Base-by-base conservation (phyloP, 1,140 invertebrate species). In the Orchestia grillus region DNA sequence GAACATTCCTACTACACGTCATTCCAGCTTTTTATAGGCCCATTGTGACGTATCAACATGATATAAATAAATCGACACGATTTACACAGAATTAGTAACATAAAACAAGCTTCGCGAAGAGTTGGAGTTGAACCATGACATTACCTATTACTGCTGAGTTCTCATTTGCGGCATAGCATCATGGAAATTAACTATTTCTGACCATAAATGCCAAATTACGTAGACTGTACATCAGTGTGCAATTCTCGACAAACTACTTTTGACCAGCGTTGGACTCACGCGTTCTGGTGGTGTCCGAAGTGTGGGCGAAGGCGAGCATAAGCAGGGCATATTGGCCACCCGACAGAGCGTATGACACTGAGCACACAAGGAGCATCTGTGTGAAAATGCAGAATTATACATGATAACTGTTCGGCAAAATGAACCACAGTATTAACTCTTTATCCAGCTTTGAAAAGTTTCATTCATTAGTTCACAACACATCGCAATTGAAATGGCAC, bases 291-390 rank as follows among this genome's bases (percentile, higher is more conserved):
- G 44, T 47, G 95, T 95, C 95, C 3, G 95, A 44, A 44, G 87
- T 77, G 47, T 95, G 87, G 47, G 95, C 57, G 53, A 77, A 95
- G 19, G 62, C 95, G 43, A 95, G 53, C 95, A 95, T 95, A n/a
- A 95, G 95, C 0, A 95, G 62, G 16, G n/a, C 95, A 42, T 87
- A 87, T 36, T 44, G 45, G 44, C 95, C 95, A 8, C 95, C 95
- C 4, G 62, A 77, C 8, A 95, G 87, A 15, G 95, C 57, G 95
- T 87, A 95, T 15, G 95, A 53, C 42, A 95, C 42, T 16, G 95
- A 95, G 36, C 92, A 94, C 43, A 94, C 6, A 0, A 94, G 44
- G 4, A 94, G 6, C 92, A 94, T 94, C 92, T 94, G 92, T 15
- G 23, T 4, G 40, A 92, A n/a, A 44, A 42, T 90, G 36, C 1